phyloP scores from a whole-genome alignment of 2,888 invertebrate species.

The Melanostoma scalare region DNA sequence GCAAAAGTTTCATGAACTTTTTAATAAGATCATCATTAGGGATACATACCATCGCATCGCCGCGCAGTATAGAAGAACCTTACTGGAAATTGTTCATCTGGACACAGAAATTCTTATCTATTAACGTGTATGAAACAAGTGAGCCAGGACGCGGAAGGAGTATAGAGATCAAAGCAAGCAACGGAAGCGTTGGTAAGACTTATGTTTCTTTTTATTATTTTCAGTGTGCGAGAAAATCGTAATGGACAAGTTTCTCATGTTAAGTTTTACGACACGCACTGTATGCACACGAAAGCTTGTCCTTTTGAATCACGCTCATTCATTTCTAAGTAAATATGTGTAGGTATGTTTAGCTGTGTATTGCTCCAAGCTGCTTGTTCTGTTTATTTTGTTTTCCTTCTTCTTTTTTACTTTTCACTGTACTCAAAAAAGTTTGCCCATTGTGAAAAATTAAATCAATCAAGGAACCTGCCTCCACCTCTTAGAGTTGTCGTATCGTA shows the following conservation, averaged over 20 bases:
- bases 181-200: slow-evolving; percentile 64
- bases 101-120: neutral
- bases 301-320: slow-evolving; percentile 61
- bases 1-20: slow-evolving; percentile 71
- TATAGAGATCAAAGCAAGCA: slow-evolving; percentile 1
- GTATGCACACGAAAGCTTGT: slow-evolving; percentile 41
- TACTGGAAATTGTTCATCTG: slow-evolving; percentile 51
- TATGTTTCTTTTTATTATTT: slow-evolving; percentile 41
- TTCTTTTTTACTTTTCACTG: slow-evolving; percentile 14
- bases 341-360: slow-evolving; percentile 9
- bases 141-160: slow-evolving; percentile 5
- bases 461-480: slow-evolving; percentile 1
- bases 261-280: slow-evolving; percentile 50
- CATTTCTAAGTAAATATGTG: slow-evolving; percentile 7
- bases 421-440: slow-evolving; percentile 39
- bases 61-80: slow-evolving; percentile 17
- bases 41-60: slow-evolving; percentile 24
- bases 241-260: slow-evolving; percentile 70
- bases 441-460: slow-evolving; percentile 56
- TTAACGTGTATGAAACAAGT: neutral
- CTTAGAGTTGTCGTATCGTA: neutral
- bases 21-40: slow-evolving; percentile 73
- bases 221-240: slow-evolving; percentile 43
- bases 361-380: neutral
- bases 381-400: slow-evolving; percentile 36